Evolutionary conservation across 2,888 invertebrate species (phyloP), one percentile per base, ranked within the genome.

Genomic region (Ectemnius cavifrons): DNA sequence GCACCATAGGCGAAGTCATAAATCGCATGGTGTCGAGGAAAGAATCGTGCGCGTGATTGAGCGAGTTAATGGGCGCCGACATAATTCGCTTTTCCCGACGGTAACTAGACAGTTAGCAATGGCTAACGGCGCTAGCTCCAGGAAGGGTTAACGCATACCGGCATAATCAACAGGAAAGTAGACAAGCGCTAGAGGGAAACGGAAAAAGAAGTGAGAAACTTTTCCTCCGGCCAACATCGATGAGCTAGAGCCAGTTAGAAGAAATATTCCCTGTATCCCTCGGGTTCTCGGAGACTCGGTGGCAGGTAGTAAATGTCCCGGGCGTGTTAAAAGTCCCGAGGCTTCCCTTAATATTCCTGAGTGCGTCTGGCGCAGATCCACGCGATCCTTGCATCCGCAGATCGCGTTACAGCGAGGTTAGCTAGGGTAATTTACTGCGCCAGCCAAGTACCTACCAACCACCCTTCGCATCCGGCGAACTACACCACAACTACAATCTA

Each of bases 361-460:
- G 63, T 56, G 37, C 37, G 66, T 68, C 67, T 28, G 57, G 23
- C 56, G 18, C 62, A 11, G 61, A 66, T 73, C 71, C 72, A 59
- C 45, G n/a, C 47, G 66, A 57, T 37, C 37, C 11, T 37, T 37
- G 58, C 63, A 71, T 68, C 74, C 52, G 71, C 66, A 67, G 78
- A 80, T 80, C 80, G 70, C 63, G 65, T 80, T 80, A 78, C 80
- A 75, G 60, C 67, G 27, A 71, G 66, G 73, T 65, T 68, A 71
- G 27, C 20, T 14, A 14, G 58, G 49, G 62, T 72, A 73, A 80
- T 78, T 78, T 75, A 72, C 75, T 58, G 73, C 73, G 49, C 61
- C 68, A 68, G 63, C 71, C 20, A 28, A 47, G 46, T 63, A 18
- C 57, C 63, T 37, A 37, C 37, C 37, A 23, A 37, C 37, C 37